Percentiles rank a stretch among this genome's conserved stretches.
Evolutionary conservation across 2,113 vertebrate genomes (phyloP).

Genomic region (Nipponia nippon): DNA sequence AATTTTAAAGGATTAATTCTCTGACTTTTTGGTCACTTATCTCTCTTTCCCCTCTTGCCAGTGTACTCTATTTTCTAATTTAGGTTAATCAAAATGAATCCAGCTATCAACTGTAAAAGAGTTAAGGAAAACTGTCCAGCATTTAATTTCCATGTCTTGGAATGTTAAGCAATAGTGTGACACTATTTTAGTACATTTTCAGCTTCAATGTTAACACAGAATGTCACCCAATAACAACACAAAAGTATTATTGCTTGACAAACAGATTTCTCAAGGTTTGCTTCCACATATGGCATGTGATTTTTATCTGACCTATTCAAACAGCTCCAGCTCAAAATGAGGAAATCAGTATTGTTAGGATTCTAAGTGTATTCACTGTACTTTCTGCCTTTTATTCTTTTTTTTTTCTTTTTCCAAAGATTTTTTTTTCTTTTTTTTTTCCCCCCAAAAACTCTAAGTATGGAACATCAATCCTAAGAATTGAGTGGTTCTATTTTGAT

Average conservation of each 20-base stretch:
- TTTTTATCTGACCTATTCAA: background rate
- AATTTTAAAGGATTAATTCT: background rate
- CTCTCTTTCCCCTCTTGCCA: background rate
- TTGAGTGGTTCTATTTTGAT: background rate
- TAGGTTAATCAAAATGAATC: background rate
- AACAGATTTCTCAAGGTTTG: background rate
- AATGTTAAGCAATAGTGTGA: background rate
- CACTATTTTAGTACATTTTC: background rate
- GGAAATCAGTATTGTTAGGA: background rate
- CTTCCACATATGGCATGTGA: background rate
- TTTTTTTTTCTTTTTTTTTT: background rate
- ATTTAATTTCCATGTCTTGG: background rate
- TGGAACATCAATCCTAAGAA: background rate
- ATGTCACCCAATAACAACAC: background rate
- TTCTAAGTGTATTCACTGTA: background rate
- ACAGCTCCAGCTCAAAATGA: background rate
- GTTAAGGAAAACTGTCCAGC: background rate
- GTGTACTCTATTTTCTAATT: background rate
- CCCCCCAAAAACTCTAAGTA: too few relatives aligned
- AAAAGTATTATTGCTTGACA: background rate
- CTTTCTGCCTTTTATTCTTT: background rate
- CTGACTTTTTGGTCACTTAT: background rate
- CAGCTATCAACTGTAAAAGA: background rate
- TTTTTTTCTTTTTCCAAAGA: background rate
- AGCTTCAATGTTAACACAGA: background rate